Percentiles rank a stretch among this genome's conserved stretches.
These are phyloP conservation scores for Gavialis gangeticus DNA, from an alignment of 2,113 vertebrate species.

Conservation along the genomic window DNA sequence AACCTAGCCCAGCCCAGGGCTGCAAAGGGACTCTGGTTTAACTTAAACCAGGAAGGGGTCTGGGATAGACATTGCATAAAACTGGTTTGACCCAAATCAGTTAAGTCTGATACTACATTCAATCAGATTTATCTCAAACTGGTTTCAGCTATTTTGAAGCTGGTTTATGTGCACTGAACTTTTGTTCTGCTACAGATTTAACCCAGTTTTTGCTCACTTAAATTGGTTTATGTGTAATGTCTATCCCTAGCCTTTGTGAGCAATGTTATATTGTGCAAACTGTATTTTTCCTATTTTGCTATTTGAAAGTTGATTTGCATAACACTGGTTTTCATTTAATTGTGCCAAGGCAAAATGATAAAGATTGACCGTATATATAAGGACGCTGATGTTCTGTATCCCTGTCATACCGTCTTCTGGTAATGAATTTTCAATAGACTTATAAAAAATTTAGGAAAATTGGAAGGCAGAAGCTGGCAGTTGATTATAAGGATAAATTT, in stretches of 20 bases:
- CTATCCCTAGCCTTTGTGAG: background rate
- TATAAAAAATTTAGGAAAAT: conserved; percentile 50
- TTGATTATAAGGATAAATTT: conserved; percentile 33
- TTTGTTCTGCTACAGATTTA: too few species aligned
- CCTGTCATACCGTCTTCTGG: background rate
- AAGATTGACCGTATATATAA: background rate
- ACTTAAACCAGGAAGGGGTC: too few species aligned
- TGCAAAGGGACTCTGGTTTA: too few species aligned
- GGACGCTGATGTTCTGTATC: background rate
- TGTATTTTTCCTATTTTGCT: background rate
- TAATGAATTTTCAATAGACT: conserved; percentile 50
- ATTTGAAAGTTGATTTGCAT: background rate
- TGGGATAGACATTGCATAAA: too few species aligned
- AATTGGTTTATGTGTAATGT: too few species aligned
- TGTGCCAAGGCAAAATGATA: background rate
- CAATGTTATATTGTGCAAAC: background rate
- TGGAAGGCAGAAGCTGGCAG: conserved; percentile 55
- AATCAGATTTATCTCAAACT: too few species aligned
- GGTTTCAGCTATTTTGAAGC: too few species aligned
- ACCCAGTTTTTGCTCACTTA: too few species aligned
- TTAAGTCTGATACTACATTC: too few species aligned
- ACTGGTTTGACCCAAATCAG: too few species aligned
- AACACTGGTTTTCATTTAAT: accelerated
- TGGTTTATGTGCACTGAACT: too few species aligned
- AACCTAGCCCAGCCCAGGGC: too few species aligned